phyloP scores from a whole-genome alignment of 2,113 vertebrate species.

The Oryzias melastigma region DNA sequence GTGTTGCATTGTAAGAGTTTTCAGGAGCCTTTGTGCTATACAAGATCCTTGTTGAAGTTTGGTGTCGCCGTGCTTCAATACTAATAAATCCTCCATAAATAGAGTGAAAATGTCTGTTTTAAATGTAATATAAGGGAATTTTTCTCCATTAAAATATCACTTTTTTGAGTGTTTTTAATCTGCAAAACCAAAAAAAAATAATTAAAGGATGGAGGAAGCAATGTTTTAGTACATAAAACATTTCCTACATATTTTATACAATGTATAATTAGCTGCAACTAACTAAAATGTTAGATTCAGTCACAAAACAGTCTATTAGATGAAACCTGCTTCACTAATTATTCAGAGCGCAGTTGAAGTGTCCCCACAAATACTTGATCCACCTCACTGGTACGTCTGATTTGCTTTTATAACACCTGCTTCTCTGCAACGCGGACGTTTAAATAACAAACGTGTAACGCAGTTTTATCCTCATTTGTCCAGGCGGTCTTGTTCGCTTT shows the following conservation, averaged over 20 bases:
- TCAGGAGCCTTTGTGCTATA: slow-evolving; percentile 41
- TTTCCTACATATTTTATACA: slow-evolving; percentile 33
- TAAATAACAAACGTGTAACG: slow-evolving; percentile 24
- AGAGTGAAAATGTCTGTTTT: slow-evolving; percentile 38
- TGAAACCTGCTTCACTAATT: no score
- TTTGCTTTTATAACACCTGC: slow-evolving; percentile 10
- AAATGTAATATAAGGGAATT: slow-evolving; percentile 19
- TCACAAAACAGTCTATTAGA: not conserved
- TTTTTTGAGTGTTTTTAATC: not conserved
- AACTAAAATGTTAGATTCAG: not conserved
- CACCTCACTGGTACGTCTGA: not conserved
- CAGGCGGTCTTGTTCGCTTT: slow-evolving; percentile 53
- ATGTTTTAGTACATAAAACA: slow-evolving; percentile 16
- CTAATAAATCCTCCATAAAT: slow-evolving; percentile 67
- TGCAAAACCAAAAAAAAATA: slow-evolving; percentile 27
- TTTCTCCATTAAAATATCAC: slow-evolving; percentile 11
- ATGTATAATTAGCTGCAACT: slow-evolving; percentile 11
- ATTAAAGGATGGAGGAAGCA: slow-evolving; percentile 27
- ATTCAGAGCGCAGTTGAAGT: no score
- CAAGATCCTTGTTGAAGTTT: slow-evolving; percentile 42
- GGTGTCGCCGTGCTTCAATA: slow-evolving; percentile 51
- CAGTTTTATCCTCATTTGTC: slow-evolving; percentile 30
- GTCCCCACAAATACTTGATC: not conserved
- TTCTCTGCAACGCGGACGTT: slow-evolving; percentile 26
- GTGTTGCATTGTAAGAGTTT: slow-evolving; percentile 41